Evolutionary conservation across 1,140 invertebrate genomes (phyloP), one percentile per base, ranked within the genome.

Genomic region (Calephelis nemesis): DNA sequence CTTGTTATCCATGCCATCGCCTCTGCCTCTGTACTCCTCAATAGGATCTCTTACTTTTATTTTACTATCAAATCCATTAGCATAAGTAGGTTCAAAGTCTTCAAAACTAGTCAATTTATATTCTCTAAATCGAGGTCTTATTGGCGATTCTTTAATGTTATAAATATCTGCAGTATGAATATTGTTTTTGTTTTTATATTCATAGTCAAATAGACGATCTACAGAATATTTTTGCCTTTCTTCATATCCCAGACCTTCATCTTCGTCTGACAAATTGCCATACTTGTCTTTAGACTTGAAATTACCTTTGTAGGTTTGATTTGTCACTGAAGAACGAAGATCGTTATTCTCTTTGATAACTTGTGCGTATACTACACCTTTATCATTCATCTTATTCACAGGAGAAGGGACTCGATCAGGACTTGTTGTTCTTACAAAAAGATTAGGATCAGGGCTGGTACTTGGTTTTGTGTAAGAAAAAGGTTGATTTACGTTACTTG

Each of bases 221-320:
- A 87, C 74, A 19, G 79, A 71, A 76, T 86, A 83, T 77, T 92
- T 78, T 69, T 88, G 76, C 76, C 86, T 82, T 64, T 85, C 93
- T 76, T 96, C 95, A 42, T 95, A 93, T 8, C 95, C 95, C 0
- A 96, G 81, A 0, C 95, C 95, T 82, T 96, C 95, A 75, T 96
- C 95, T 83, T 96, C 96, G 82, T 96, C 95, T 19, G 94, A 95
- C 71, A 94, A 81, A 62, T 88, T 85, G 76, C 76, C 92, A 89
- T 69, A 92, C 81, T 82, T 93, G 78, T 74, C 92, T 79, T 72
- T 84, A 15, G 81, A 66, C 64, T 92, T 78, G 11, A 83, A 85
- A 69, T 88, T 93, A n/a, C 84, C 85, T 65, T 93, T 93, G 72
- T 94, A 78, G 10, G 93, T 94, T 79, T 93, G 92, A 80, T 94